Base-by-base conservation (phyloP, 2,797 vertebrate genomes). In the Pantherophis alleghaniensis region DNA sequence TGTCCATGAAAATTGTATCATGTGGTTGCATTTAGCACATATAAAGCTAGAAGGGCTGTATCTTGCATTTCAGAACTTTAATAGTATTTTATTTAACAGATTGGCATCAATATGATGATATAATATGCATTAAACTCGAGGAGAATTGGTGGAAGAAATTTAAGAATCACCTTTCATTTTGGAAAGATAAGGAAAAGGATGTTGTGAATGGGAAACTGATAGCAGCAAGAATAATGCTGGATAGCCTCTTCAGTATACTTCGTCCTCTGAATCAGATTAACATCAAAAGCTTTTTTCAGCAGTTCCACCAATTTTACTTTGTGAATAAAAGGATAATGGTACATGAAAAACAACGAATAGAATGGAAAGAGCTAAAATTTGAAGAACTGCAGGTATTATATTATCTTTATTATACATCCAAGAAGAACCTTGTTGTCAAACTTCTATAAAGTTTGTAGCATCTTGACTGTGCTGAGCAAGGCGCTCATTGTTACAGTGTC, bases 101-200 rank as follows among this genome's bases (percentile, higher is more conserved):
- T 55, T 99, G 99, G 99, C 99, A 99, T 96, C 99, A 99, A 60
- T 99, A 99, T 1, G 99, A 99, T 10, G 99, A 99, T 92, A 98
- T 99, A 0, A 97, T 99, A 28, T 99, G 98, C n/a, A 94, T 4
- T 0, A 89, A 55, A 88, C 92, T 97, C 0, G 28, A 96, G 0
- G 55, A 96, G 2, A 0, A 0, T 2, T 0, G 3, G 0, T 0
- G 95, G 0, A 28, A 11, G 55, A 86, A 0, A 0, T 95, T 0
- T 0, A 7, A 0, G 16, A 1, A 94, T 0, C 0, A 0, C 0
- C 0, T 98, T 0, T 47, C 2, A 47, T 0, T 22, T 47, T 4
- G 28, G 56, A 5, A 93, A 0, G 74, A 96, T 0, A 57, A 92
- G 0, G 95, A 3, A 47, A 97, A 86, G 16, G 4, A 4, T 0